Conservation (phyloP, 2,113 vertebrate genomes). For the Gallinago jamesoni region DNA sequence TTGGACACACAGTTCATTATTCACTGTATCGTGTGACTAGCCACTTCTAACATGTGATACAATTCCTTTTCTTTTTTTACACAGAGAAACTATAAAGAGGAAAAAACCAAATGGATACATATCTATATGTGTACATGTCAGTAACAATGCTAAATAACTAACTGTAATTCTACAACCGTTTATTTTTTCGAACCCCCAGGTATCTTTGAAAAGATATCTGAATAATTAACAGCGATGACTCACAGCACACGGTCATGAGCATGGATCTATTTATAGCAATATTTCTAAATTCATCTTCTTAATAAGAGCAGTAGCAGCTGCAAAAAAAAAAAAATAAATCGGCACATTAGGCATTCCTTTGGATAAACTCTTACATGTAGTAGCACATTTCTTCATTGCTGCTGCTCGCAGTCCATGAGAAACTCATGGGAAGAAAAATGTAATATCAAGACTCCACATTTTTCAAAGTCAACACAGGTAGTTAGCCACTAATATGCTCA, state of each 20-base stretch:
- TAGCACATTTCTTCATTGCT: not conserved
- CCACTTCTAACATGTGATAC: not conserved
- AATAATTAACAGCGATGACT: constrained; percentile 52
- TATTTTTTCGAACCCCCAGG: not conserved
- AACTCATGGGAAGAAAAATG: not conserved
- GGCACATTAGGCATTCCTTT: not conserved
- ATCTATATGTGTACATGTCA: not conserved
- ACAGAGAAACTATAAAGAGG: not conserved
- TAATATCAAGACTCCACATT: not conserved
- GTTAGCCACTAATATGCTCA: not conserved
- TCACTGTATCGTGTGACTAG: not conserved
- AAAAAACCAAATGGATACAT: not conserved
- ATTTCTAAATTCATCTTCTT: constrained; percentile 36
- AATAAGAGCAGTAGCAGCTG: not conserved
- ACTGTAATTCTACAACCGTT: not conserved
- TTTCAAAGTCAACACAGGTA: not conserved
- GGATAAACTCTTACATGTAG: not conserved
- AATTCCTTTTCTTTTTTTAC: not conserved
- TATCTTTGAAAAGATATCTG: constrained; percentile 19
- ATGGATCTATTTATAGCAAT: constrained; percentile 40
- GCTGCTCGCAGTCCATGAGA: not conserved
- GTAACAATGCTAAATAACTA: not conserved
- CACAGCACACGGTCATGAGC: constrained; percentile 21
- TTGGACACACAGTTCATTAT: constrained; percentile 2
- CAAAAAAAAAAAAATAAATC: constrained; percentile 38